Evolutionary conservation across 2,113 vertebrate genomes (phyloP).

Genomic region (Myotis yumanensis): DNA sequence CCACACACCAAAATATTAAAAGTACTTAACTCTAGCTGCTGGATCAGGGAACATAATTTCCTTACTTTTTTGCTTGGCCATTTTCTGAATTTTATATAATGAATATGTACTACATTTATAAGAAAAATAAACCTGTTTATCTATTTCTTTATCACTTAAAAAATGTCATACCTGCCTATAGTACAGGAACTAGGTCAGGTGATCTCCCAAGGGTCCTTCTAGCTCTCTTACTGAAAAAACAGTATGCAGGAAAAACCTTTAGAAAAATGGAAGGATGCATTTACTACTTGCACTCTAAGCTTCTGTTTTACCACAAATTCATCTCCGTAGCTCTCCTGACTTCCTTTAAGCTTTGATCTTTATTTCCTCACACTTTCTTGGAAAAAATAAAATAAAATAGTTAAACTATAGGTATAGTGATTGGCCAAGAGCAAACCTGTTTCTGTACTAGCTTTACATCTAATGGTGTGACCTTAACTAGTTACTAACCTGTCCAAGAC

Average conservation of each 20-base stretch:
- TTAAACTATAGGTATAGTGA: background rate
- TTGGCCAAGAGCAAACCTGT: background rate
- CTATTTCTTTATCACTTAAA: constrained; percentile 44
- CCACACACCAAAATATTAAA: constrained; percentile 16
- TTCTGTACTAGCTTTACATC: background rate
- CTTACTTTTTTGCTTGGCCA: constrained; percentile 38
- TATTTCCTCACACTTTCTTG: background rate
- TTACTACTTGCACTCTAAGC: background rate
- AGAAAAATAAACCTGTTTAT: background rate
- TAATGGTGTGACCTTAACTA: background rate
- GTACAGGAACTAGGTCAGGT: background rate
- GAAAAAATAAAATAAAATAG: background rate
- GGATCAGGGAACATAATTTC: constrained; percentile 22
- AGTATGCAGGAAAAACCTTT: background rate
- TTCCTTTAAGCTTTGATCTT: constrained; percentile 22
- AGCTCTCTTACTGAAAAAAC: background rate
- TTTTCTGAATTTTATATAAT: constrained; percentile 45
- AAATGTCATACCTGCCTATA: background rate
- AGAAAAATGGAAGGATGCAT: constrained; percentile 15
- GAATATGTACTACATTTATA: background rate
- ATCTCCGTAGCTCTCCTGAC: background rate
- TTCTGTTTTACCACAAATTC: constrained; percentile 13
- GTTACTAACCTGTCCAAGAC: background rate
- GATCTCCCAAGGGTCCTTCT: background rate
- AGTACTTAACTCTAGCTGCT: constrained; percentile 7